Conservation (phyloP, 2,797 vertebrate species). For the Lithobates sylvaticus region DNA sequence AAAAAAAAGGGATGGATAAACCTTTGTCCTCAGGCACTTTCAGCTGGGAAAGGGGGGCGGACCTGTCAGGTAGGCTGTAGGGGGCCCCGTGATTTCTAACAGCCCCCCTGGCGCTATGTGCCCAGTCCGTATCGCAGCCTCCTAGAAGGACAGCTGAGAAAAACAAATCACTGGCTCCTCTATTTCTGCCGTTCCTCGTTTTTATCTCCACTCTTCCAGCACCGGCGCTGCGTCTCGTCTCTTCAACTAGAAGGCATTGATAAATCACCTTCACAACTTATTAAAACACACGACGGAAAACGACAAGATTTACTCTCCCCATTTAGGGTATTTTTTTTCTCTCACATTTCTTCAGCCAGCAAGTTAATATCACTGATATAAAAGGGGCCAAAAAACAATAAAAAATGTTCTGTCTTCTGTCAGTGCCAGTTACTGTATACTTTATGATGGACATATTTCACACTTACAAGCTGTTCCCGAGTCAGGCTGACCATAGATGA, state of each 20-base stretch:
- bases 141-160: not conserved
- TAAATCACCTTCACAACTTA: constrained; percentile 17
- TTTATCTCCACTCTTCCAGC: not conserved
- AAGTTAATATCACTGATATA: not conserved
- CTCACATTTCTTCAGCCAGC: not conserved
- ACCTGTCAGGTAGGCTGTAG: too few species aligned
- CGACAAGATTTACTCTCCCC: constrained; percentile 12
- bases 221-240: not conserved
- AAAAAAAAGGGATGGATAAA: too few species aligned
- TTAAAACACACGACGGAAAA: constrained; percentile 13
- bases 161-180: not conserved
- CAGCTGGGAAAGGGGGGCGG: too few species aligned
- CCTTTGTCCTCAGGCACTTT: too few species aligned
- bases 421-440: not conserved
- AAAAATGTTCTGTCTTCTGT: not conserved
- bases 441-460: constrained; percentile 7
- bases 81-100: too few species aligned
- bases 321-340: not conserved
- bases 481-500: not conserved
- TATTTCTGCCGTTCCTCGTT: not conserved
- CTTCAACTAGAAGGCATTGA: not conserved
- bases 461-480: not conserved
- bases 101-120: not conserved
- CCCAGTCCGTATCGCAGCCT: not conserved
- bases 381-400: not conserved